These are phyloP conservation scores for Parelbella ahira DNA, from an alignment of 2,888 invertebrate species.

Conservation along the genomic window DNA sequence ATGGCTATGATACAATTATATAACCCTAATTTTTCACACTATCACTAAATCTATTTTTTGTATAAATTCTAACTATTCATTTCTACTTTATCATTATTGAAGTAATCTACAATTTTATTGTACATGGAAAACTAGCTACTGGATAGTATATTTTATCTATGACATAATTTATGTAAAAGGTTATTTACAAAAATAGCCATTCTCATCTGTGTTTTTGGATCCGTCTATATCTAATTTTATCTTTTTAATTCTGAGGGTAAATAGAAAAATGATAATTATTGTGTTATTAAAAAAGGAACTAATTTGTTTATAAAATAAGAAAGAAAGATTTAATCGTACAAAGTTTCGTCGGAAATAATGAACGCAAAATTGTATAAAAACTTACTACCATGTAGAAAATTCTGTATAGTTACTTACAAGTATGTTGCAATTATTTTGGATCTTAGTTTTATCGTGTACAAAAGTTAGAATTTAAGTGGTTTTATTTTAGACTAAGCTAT, in stretches of 20 bases:
- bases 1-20: slow-evolving; percentile 65
- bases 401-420: slow-evolving; percentile 1
- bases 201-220: slow-evolving; percentile 59
- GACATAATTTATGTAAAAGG: slow-evolving; percentile 75
- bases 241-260: slow-evolving; percentile 44
- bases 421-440: slow-evolving; percentile 6
- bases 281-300: slow-evolving; percentile 38
- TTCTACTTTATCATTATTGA: slow-evolving; percentile 58
- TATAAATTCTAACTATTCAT: slow-evolving; percentile 75
- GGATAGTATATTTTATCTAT: slow-evolving; percentile 67
- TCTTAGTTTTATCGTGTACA: slow-evolving; percentile 1
- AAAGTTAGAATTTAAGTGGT: too few relatives aligned
- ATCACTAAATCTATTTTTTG: slow-evolving; percentile 67
- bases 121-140: slow-evolving; percentile 77
- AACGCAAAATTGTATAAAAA: slow-evolving; percentile 8
- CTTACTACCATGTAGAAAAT: slow-evolving; percentile 6
- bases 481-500: too few relatives aligned
- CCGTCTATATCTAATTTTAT: slow-evolving; percentile 50
- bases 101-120: slow-evolving; percentile 77
- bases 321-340: slow-evolving; percentile 17
- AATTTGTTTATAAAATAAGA: slow-evolving; percentile 31
- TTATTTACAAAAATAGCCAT: slow-evolving; percentile 79
- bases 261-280: slow-evolving; percentile 30
- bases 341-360: too few relatives aligned
- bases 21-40: slow-evolving; percentile 66